Percentiles rank a stretch among this genome's conserved stretches.
Conservation (phyloP, 2,888 invertebrate species). For the Pristionchus exspectatus region DNA sequence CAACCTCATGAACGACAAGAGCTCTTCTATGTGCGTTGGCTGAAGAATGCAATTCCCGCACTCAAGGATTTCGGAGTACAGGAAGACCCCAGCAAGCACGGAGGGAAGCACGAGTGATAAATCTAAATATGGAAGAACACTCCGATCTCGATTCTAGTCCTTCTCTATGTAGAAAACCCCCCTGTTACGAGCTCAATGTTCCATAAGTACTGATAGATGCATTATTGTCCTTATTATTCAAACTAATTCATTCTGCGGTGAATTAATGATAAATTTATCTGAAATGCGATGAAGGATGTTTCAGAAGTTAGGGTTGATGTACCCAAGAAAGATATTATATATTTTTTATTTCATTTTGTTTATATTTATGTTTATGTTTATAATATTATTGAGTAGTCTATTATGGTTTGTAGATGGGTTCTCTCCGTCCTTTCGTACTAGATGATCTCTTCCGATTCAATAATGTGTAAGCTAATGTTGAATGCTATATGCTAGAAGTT, state of each 20-base stretch:
- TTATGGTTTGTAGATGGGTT: conserved; percentile 61
- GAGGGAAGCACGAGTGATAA: conserved; percentile 16
- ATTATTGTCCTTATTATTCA: neutral
- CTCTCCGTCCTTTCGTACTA: conserved; percentile 68
- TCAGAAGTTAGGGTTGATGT: neutral
- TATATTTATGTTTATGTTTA: too few relatives aligned
- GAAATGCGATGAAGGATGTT: neutral
- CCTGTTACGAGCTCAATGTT: neutral
- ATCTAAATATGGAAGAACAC: neutral
- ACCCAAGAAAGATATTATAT: neutral
- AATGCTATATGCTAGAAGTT: neutral
- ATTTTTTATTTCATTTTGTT: too few relatives aligned
- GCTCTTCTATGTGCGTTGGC: conserved; percentile 73
- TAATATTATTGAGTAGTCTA: neutral
- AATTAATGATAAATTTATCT: neutral
- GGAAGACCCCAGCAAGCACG: conserved; percentile 57
- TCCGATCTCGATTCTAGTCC: conserved; percentile 45
- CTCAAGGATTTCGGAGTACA: conserved; percentile 66
- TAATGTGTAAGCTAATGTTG: conserved; percentile 63
- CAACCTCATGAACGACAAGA: conserved; percentile 66
- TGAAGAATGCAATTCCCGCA: conserved; percentile 72
- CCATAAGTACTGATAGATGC: neutral
- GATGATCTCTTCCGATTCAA: conserved; percentile 73
- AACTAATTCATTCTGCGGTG: neutral
- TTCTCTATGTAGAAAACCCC: neutral